Evolutionary conservation across 1,140 invertebrate species (phyloP), one percentile per base, ranked within the genome.

Genomic region (Octopus sinensis): DNA sequence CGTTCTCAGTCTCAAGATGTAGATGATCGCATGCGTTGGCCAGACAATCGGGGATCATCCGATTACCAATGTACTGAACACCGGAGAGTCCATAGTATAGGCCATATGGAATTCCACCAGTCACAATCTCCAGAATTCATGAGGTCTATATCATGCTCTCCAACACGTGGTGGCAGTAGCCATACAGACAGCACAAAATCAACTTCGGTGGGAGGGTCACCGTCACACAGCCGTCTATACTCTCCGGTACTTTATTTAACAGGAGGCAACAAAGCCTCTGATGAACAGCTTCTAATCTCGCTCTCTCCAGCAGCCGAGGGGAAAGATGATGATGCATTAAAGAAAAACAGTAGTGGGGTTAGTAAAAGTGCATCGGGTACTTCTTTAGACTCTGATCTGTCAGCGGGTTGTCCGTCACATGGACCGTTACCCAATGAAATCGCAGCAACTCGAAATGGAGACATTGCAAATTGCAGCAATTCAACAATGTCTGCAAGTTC

Each of bases 301-400:
- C 43, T 77, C 23, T 77, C 76, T 9, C 76, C 76, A 23, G 76
- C 12, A 6, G 76, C 12, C 13, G 76, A 53, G 13, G 12, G 52
- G 52, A 53, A 77, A 51, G 76, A 77, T 17, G 76, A 53, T 43
- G 6, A n/a, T 51, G 17, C 30, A 6, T 73, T 73, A 73, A 77
- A 77, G 76, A 77, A 77, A 77, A 77, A 77, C 23, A 51, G 52
- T 43, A 77, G 23, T 51, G 76, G 30, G 13, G 13, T 77, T 53
- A 77, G 52, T 77, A 85, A 88, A 73, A 87, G 84, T n/a, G 84
- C 86, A 9, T 88, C 87, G n/a, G 84, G 83, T 75, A 87, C 86
- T 5, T 89, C 88, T 4, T 83, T 86, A 30, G 88, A 87, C 75
- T 89, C 88, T 0, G 88, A 89, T 62, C 86, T 87, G 62, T 89